Evolutionary conservation across 2,888 invertebrate genomes (phyloP).

Genomic region (Drosophila picticornis): DNA sequence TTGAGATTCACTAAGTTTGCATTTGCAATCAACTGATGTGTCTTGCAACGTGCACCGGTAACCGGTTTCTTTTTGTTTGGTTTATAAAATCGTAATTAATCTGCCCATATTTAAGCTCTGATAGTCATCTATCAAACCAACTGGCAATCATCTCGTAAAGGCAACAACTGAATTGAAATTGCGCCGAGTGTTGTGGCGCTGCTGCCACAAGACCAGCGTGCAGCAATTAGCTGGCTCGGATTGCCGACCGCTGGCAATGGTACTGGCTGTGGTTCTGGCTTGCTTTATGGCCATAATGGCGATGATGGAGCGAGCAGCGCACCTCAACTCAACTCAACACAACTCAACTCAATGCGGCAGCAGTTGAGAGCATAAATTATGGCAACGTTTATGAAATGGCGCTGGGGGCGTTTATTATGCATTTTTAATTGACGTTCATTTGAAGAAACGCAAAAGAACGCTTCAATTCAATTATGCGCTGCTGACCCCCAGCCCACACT

Average conservation of each 20-base stretch:
- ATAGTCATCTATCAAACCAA: slow-evolving; percentile 50
- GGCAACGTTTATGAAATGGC: slow-evolving; percentile 77
- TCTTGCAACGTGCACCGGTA: not conserved
- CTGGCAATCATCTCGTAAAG: slow-evolving; percentile 51
- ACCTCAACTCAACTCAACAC: slow-evolving; percentile 8
- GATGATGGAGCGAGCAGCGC: slow-evolving; percentile 33
- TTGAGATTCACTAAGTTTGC: not conserved
- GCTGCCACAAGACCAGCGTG: slow-evolving; percentile 34
- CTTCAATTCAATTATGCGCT: slow-evolving; percentile 79
- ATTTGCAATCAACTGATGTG: not conserved
- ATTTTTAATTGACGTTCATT: slow-evolving; percentile 81
- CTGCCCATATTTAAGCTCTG: slow-evolving; percentile 20
- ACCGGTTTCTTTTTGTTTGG: not conserved
- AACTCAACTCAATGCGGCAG: slow-evolving; percentile 12
- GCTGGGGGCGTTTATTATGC: slow-evolving; percentile 78
- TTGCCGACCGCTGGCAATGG: slow-evolving; percentile 31
- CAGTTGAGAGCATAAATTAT: slow-evolving; percentile 69
- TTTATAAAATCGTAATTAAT: slow-evolving; percentile 29
- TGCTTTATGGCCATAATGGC: slow-evolving; percentile 66
- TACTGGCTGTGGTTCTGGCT: slow-evolving; percentile 57
- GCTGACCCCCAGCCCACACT: not conserved
- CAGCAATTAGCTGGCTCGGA: slow-evolving; percentile 41
- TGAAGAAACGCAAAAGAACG: slow-evolving; percentile 73
- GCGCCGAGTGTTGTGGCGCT: not conserved
- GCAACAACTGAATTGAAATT: slow-evolving; percentile 45